Conservation (phyloP, 2,888 invertebrate species). For the Octonoba sinensis region DNA sequence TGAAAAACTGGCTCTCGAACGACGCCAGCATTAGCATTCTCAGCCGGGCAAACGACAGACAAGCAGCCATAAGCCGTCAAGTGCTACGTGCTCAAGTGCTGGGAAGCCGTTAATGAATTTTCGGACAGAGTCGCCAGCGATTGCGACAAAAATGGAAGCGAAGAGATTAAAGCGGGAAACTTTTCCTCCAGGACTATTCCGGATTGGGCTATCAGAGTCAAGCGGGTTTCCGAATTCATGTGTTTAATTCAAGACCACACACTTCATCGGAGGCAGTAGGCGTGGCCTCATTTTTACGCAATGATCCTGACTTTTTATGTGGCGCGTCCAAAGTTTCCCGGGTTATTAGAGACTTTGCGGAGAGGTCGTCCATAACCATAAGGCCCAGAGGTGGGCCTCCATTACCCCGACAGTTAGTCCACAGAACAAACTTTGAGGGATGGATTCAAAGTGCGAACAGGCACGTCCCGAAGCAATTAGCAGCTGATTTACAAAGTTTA, state of each 20-base stretch:
- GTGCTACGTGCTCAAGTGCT: slow-evolving; percentile 51
- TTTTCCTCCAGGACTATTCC: slow-evolving; percentile 10
- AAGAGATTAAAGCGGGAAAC: slow-evolving; percentile 20
- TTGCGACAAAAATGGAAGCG: slow-evolving; percentile 26
- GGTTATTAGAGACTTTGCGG: slow-evolving; percentile 27
- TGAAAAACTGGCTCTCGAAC: too few species aligned
- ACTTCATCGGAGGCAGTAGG: slow-evolving; percentile 49
- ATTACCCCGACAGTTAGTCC: slow-evolving; percentile 60
- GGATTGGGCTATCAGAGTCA: slow-evolving; percentile 25
- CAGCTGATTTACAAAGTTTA: slow-evolving; percentile 65
- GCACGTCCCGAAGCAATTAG: slow-evolving; percentile 64
- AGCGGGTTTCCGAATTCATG: not conserved
- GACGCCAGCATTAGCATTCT: too few species aligned
- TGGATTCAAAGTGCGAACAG: slow-evolving; percentile 41
- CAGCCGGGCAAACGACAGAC: too few species aligned
- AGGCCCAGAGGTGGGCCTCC: slow-evolving; percentile 35
- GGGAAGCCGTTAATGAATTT: slow-evolving; percentile 47
- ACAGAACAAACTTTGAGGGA: slow-evolving; percentile 64
- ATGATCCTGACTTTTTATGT: slow-evolving; percentile 13
- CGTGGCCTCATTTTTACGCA: slow-evolving; percentile 41
- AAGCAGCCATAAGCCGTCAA: too few species aligned
- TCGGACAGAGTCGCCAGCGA: slow-evolving; percentile 28
- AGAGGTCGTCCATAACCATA: slow-evolving; percentile 53
- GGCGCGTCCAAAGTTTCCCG: not conserved
- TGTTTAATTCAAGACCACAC: slow-evolving; percentile 61